These are phyloP conservation scores for Muricea muricata DNA, from an alignment of 92 coral and sea anemone species.

Conservation along the genomic window DNA sequence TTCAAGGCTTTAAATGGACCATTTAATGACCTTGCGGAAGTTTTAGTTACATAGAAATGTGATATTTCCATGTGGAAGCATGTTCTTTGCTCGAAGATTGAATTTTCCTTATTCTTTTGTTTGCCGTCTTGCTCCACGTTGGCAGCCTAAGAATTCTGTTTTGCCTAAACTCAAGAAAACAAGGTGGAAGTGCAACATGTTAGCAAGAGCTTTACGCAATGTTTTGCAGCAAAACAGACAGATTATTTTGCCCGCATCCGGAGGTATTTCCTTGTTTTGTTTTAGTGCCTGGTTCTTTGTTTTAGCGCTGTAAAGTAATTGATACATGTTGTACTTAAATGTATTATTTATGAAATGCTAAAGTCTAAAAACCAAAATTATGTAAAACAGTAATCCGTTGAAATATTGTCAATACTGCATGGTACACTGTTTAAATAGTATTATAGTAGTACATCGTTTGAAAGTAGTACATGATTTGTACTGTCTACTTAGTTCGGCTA, in stretches of 20 bases:
- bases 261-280: background rate
- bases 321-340: background rate
- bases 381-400: no score
- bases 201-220: conserved; percentile 9
- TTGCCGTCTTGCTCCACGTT: background rate
- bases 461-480: background rate
- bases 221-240: conserved; percentile 24
- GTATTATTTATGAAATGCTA: background rate
- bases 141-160: background rate
- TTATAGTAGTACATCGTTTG: no score
- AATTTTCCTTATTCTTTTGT: background rate
- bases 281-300: no score
- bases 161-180: background rate
- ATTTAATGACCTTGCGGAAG: no score
- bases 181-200: background rate
- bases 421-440: no score
- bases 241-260: background rate
- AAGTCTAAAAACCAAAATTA: no score
- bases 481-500: background rate
- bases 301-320: no score
- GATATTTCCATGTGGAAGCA: no score
- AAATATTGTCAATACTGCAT: no score
- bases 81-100: no score
- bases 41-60: no score
- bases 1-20: no score